Conservation (phyloP, 2,797 vertebrate genomes). For the Nyctibius grandis region DNA sequence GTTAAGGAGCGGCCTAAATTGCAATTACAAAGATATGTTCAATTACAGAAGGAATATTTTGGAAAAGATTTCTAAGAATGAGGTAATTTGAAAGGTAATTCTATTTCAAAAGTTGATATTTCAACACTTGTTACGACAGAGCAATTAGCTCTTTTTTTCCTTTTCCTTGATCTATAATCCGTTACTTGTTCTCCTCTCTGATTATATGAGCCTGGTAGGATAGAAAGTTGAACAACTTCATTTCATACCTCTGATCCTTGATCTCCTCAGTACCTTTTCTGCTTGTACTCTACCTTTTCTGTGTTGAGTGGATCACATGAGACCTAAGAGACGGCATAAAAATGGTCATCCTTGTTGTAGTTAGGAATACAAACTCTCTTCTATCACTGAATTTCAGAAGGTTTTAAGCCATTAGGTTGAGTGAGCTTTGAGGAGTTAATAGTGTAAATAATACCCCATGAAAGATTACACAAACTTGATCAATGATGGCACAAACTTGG, state of each 20-base stretch:
- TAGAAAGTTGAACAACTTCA: neutral
- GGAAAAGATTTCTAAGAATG: neutral
- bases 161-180: neutral
- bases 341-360: neutral
- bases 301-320: neutral
- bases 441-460: neutral
- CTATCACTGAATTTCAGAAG: neutral
- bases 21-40: neutral
- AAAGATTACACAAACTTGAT: neutral
- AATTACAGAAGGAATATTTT: neutral
- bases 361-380: neutral
- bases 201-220: neutral
- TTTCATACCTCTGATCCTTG: neutral
- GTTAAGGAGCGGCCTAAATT: neutral
- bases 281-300: neutral
- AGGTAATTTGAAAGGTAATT: neutral
- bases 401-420: neutral
- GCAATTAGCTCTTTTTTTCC: neutral
- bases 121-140: neutral
- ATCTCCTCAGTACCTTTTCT: neutral
- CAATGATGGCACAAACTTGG: neutral
- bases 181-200: neutral
- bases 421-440: neutral
- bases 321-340: neutral
- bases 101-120: neutral